Conservation (phyloP, 2,797 vertebrate species). For the Enteromius fasciolatus region DNA sequence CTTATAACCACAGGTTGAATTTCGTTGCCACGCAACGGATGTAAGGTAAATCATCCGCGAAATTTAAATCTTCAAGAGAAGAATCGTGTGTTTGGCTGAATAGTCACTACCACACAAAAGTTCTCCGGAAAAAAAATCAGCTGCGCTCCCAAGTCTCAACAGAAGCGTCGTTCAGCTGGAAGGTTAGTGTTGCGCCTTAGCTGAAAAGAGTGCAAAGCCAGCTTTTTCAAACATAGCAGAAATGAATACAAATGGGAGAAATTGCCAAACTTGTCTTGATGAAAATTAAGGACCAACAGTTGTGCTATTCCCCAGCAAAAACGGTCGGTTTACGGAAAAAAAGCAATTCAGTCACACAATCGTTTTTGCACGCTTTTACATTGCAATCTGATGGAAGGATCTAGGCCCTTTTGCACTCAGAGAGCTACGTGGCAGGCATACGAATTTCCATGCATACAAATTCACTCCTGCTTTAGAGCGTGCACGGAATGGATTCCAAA, state of each 20-base stretch:
- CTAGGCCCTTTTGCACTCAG: slow-evolving; percentile 60
- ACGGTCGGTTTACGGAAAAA: slow-evolving; percentile 33
- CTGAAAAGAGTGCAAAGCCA: slow-evolving; percentile 29
- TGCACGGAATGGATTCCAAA: slow-evolving; percentile 38
- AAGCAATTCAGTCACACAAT: slow-evolving; percentile 40
- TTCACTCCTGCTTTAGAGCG: slow-evolving; percentile 45
- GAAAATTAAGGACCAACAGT: slow-evolving; percentile 39
- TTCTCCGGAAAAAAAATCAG: slow-evolving; percentile 28
- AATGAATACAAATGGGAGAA: slow-evolving; percentile 40
- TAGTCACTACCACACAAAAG: slow-evolving; percentile 54
- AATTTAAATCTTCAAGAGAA: slow-evolving; percentile 83
- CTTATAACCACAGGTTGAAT: slow-evolving; percentile 83
- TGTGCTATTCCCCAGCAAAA: slow-evolving; percentile 27
- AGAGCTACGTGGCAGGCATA: slow-evolving; percentile 62
- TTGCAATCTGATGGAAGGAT: slow-evolving; percentile 58
- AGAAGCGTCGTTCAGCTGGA: slow-evolving; percentile 35
- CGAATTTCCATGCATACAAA: slow-evolving; percentile 59
- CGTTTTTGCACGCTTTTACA: slow-evolving; percentile 49
- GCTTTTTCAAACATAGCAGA: slow-evolving; percentile 13
- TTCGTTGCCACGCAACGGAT: slow-evolving; percentile 88
- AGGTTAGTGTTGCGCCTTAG: slow-evolving; percentile 36
- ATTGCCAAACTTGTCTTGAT: slow-evolving; percentile 31
- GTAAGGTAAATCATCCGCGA: slow-evolving; percentile 90
- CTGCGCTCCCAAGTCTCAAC: slow-evolving; percentile 26
- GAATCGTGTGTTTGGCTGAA: slow-evolving; percentile 46